Base-by-base conservation (phyloP, 2,888 invertebrate species). In the Parelbella ahira region DNA sequence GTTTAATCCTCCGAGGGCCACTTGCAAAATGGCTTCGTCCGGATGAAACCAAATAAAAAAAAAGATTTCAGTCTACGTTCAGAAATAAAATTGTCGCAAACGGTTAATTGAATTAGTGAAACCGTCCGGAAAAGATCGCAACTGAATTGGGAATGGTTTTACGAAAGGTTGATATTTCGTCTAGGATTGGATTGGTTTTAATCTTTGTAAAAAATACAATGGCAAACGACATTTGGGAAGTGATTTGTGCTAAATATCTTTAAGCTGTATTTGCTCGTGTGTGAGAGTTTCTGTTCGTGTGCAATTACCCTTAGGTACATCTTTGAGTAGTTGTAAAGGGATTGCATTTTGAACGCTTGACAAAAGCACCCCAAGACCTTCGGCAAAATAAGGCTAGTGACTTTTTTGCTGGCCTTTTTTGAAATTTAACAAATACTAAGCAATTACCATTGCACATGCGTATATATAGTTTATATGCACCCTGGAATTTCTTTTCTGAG, bases 111-210 rank as follows among this genome's bases (percentile, higher is more conserved):
- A 58, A 63, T 69, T 54, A 63, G 45, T 43, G 57, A 58, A 63
- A 45, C 53, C 49, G 52, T 24, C 56, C 56, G 59, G 54, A 65
- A 65, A 63, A 44, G 44, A 54, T 53, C 60, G 63, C 63, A 67
- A 67, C 59, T 60, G 47, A 50, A 56, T 58, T 49, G 50, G 45
- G n/a, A 44, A 59, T 39, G 44, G 46, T 48, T 54, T 44, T 53
- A 5, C 10, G n/a, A 32, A 39, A 30, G 10, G 48, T 11, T n/a
- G 9, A 4, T 4, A 48, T 52, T 55, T 58, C 57, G 49, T 45
- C 43, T 54, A 50, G 56, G 60, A 78, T 80, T 71, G 74, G 74
- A 76, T 80, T 77, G 60, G 51, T 47, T 44, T 78, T n/a, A 77
- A 78, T 68, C 70, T 63, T 45, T 33, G 53, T 63, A 75, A 77